phyloP scores from a whole-genome alignment of 2,888 invertebrate species.

The Conomelus anceps region DNA sequence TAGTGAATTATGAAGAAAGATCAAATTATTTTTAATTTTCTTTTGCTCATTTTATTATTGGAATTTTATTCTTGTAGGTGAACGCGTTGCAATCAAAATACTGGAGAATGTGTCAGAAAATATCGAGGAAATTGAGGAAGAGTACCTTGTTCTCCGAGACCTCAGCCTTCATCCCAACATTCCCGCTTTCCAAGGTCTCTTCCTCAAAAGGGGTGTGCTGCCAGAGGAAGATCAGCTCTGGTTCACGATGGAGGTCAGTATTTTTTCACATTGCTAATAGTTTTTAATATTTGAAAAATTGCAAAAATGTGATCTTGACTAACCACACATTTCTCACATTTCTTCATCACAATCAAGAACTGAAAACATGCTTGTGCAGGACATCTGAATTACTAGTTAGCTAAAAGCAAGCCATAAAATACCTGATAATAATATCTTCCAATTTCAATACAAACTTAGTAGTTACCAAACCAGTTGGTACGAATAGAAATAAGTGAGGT shows the following conservation, averaged over 20 bases:
- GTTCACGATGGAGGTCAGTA: constrained; percentile 74
- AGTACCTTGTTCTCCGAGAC: constrained; percentile 65
- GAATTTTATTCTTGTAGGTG: constrained; percentile 34
- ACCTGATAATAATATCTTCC: no score
- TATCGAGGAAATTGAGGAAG: constrained; percentile 76
- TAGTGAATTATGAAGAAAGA: background rate
- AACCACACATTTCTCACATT: no score
- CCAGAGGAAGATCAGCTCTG: constrained; percentile 70
- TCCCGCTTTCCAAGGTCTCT: constrained; percentile 67
- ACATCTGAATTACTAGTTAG: no score
- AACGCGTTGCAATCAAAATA: constrained; percentile 66
- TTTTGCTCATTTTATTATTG: background rate
- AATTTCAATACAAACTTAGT: no score
- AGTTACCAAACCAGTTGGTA: no score
- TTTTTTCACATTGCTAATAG: no score
- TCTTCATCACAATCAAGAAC: no score
- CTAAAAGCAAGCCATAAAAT: no score
- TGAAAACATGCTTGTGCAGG: no score
- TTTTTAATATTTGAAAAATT: no score
- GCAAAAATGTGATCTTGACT: no score
- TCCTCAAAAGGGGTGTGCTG: constrained; percentile 54
- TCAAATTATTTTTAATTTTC: background rate
- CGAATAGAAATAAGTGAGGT: no score
- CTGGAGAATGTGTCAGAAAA: constrained; percentile 72
- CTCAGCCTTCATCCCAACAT: constrained; percentile 68